Evolutionary conservation across 1,140 invertebrate genomes (phyloP), one percentile per base, ranked within the genome.

Genomic region (Pogonomyrmex barbatus): DNA sequence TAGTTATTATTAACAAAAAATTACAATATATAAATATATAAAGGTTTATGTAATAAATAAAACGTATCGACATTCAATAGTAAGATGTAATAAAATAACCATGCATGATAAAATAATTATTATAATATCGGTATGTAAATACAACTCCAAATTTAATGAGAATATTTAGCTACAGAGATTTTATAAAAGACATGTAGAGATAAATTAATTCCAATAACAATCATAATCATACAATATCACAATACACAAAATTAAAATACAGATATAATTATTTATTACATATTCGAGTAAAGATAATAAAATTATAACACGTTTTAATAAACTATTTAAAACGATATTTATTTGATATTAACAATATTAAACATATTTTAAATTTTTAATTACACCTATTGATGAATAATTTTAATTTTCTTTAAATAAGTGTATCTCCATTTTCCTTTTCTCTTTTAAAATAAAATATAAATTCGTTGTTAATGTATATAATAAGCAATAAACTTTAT

Each of bases 1-100:
- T 42, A n/a, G 14, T 76, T 62, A 62, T 75, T 62, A 62, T 50
- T 30, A 52, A 24, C 1, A 30, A 24, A 84, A 56, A 58, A 33
- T 73, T 45, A 71, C 30, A 14, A 33, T 71, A 67, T 10, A 2
- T 65, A 58, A 73, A 45, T n/a, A 45, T n/a, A 10, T 56, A 33
- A 58, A 39, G 9, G 54, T 70, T 82, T 42, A 36, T 63, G 17
- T 42, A 14, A 24, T 24, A 68, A 30, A 45, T 50, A 42, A 39
- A 81, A 54, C n/a, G 8, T 58, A 78, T 65, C 42, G 17, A 36
- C 17, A 36, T 50, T 8, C 10, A 17, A 39, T 73, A 73, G 0
- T 73, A 56, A 73, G 12, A 8, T 30, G 6, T 24, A 68, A 68
- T 24, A 24, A 24, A 24, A 24, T 24, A 24, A 24, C 24, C 24